Base-by-base conservation (phyloP, 2,888 invertebrate genomes). In the Agrotis ipsilon region DNA sequence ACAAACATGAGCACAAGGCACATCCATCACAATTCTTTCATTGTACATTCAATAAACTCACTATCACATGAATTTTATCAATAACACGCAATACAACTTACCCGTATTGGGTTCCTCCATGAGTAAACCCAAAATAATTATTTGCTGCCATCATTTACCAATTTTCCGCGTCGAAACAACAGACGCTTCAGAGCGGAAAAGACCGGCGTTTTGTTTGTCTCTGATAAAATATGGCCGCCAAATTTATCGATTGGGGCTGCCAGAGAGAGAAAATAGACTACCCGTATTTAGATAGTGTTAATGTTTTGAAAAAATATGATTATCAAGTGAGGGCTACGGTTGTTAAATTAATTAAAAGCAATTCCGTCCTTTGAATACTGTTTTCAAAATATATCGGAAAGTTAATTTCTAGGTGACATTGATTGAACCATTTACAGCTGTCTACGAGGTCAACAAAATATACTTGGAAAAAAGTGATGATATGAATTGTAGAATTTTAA, bases 121-220 rank as follows among this genome's bases (percentile, higher is more conserved):
- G 98, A 91, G 98, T 98, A 97, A 99, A 99, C 93, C 98, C 98
- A 96, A 98, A 98, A 97, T 98, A 99, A 97, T 99, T 99, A 97
- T 98, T 98, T 96, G 98, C 97, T 96, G 98, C 98, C 98, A 98
- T 98, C 93, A 94, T 96, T 94, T 91, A 96, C 94, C 90, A 92
- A 93, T 93, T 93, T 92, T 94, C 92, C 92, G 91, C 92, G 89
- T 90, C 89, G 92, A 94, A 94, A 94, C 90, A 92, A 92, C 90
- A 92, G 92, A 92, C 93, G 94, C 94, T 92, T 93, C 92, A 89
- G 84, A 90, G 88, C 92, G 92, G 92, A 94, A 95, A 94, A 93
- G 94, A 90, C 94, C 95, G 95, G 95, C 92, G 92, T 93, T 92
- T 92, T 89, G 84, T 84, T 87, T 90, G 92, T 94, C 93, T 93